These are phyloP conservation scores for Drepana arcuata DNA, from an alignment of 1,140 invertebrate species.

Conservation along the genomic window DNA sequence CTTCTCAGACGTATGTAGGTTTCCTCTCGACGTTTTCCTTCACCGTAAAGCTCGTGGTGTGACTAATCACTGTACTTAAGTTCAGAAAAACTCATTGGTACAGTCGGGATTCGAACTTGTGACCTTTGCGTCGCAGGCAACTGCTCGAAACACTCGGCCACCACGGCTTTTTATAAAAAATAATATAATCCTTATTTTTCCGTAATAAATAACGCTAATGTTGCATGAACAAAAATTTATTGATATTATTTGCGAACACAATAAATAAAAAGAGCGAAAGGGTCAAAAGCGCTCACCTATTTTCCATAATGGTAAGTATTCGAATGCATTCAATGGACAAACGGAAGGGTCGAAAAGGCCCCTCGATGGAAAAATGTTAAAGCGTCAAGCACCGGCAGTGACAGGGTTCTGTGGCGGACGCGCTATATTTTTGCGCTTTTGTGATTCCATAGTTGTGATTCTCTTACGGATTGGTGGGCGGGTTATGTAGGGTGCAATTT, in stretches of 20 bases:
- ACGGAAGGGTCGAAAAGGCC: constrained; percentile 32
- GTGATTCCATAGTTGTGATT: constrained; percentile 48
- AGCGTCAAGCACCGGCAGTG: constrained; percentile 41
- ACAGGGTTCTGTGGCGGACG: constrained; percentile 41
- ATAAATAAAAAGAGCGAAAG: constrained; percentile 49
- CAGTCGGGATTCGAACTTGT: too few species aligned
- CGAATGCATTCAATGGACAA: constrained; percentile 38
- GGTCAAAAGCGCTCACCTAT: constrained; percentile 41
- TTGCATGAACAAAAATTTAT: constrained; percentile 47
- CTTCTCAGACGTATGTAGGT: too few species aligned
- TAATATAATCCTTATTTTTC: too few species aligned
- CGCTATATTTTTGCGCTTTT: constrained; percentile 49
- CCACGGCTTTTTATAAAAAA: too few species aligned
- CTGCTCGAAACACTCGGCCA: too few species aligned
- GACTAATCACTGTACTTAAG: too few species aligned
- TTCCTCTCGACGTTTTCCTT: too few species aligned
- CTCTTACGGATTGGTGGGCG: constrained; percentile 32
- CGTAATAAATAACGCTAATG: constrained; percentile 29
- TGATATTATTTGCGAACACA: constrained; percentile 35
- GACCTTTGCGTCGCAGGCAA: too few species aligned
- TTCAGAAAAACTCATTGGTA: too few species aligned
- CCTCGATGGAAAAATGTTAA: constrained; percentile 47
- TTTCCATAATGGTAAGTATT: constrained; percentile 32
- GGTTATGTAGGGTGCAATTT: constrained; percentile 14
- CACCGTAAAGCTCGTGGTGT: too few species aligned